Evolutionary conservation across 2,888 invertebrate species (phyloP).

Genomic region (Patella pellucida): DNA sequence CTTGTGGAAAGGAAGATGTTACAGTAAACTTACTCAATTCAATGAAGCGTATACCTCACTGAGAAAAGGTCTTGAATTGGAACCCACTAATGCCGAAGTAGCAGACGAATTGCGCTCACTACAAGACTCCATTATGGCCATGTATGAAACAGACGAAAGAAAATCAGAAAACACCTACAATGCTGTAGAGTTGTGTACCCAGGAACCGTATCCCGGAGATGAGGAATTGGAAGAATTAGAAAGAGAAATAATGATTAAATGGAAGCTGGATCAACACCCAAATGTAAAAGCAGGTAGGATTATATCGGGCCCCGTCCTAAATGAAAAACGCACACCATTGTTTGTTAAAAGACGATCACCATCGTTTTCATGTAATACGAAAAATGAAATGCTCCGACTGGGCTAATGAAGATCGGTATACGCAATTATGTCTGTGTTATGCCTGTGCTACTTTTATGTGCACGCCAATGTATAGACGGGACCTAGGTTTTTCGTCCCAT

Average conservation of each 20-base stretch:
- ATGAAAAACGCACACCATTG: too few species aligned
- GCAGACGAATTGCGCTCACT: constrained; percentile 39
- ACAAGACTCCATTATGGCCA: constrained; percentile 39
- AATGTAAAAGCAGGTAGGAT: constrained; percentile 4
- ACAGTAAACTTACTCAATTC: constrained; percentile 36
- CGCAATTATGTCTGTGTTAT: too few species aligned
- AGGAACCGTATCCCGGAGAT: constrained; percentile 48
- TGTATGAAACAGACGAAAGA: constrained; percentile 31
- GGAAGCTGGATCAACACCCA: constrained; percentile 41
- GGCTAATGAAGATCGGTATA: too few species aligned
- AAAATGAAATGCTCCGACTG: too few species aligned
- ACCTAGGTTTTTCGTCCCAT: too few species aligned
- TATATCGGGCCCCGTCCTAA: too few species aligned
- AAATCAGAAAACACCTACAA: constrained; percentile 37
- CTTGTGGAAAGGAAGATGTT: constrained; percentile 36
- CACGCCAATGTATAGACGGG: too few species aligned
- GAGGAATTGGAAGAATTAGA: constrained; percentile 42
- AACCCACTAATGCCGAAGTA: constrained; percentile 38
- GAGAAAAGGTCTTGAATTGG: constrained; percentile 44
- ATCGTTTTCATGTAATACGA: too few species aligned
- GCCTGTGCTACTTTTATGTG: too few species aligned
- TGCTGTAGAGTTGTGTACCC: constrained; percentile 46
- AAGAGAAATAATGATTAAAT: constrained; percentile 41
- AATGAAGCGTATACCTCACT: constrained; percentile 42
- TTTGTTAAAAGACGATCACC: too few species aligned